Conservation (phyloP, 2,888 invertebrate genomes). For the Drosophila eohydei region DNA sequence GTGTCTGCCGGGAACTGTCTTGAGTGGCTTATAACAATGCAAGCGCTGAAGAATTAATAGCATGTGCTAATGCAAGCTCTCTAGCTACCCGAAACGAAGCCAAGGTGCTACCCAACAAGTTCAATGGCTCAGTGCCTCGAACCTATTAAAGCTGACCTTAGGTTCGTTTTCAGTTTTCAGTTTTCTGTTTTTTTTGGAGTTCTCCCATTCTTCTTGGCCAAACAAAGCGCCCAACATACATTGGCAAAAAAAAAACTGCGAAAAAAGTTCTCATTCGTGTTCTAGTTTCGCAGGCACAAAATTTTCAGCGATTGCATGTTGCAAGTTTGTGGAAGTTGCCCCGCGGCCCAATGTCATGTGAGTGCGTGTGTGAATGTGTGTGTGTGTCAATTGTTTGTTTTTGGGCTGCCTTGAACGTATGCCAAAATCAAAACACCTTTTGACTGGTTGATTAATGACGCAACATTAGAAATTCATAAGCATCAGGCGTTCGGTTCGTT, state of each 20-base stretch:
- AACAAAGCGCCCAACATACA: conserved; percentile 57
- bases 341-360: conserved; percentile 66
- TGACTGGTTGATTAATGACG: conserved; percentile 75
- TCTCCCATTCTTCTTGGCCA: conserved; percentile 43
- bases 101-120: conserved; percentile 79
- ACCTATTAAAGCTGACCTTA: conserved; percentile 82
- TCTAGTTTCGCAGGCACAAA: conserved; percentile 76
- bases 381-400: conserved; percentile 59
- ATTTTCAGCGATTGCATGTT: conserved; percentile 55
- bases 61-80: conserved; percentile 60
- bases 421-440: conserved; percentile 74
- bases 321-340: conserved; percentile 41
- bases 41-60: conserved; percentile 69
- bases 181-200: conserved; percentile 2
- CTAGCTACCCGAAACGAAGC: conserved; percentile 55
- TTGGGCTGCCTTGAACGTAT: conserved; percentile 74
- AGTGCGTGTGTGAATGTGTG: conserved; percentile 14
- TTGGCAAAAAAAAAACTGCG: conserved; percentile 45
- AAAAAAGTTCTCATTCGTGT: conserved; percentile 82
- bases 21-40: conserved; percentile 61
- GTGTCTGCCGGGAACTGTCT: conserved; percentile 13
- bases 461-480: conserved; percentile 75
- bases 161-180: conserved; percentile 32
- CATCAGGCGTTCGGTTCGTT: conserved; percentile 51
- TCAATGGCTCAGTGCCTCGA: conserved; percentile 79